phyloP scores from a whole-genome alignment of 2,113 vertebrate species.

The Albula goreensis region DNA sequence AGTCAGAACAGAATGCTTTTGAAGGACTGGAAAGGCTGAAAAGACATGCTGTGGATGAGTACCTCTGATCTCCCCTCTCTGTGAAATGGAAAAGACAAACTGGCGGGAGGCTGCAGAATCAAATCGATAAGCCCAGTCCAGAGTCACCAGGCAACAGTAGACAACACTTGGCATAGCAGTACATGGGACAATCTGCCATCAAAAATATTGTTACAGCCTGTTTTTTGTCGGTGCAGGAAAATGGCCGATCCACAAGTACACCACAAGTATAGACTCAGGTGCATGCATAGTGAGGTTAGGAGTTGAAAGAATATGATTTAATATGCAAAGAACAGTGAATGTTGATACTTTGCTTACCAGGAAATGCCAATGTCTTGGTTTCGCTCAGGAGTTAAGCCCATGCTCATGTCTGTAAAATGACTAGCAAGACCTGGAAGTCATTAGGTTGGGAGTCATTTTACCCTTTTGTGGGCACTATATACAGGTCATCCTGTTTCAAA shows the following conservation, averaged over 20 bases:
- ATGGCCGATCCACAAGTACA: background rate
- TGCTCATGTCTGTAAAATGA: no score
- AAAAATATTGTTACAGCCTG: background rate
- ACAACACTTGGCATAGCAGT: conserved; percentile 45
- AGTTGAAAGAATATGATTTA: background rate
- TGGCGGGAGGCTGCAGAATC: conserved; percentile 51
- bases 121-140: conserved; percentile 56
- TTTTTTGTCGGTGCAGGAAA: background rate
- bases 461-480: no score
- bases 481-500: no score
- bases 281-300: background rate
- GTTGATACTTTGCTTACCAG: no score
- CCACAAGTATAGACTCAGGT: background rate
- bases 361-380: no score
- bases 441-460: no score
- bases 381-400: no score
- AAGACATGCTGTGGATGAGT: background rate
- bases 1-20: background rate
- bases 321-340: background rate
- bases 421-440: no score
- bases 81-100: conserved; percentile 22
- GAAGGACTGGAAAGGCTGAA: background rate
- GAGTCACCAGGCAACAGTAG: conserved; percentile 60
- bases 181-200: background rate
- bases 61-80: conserved; percentile 38